Evolutionary conservation across 2,888 invertebrate species (phyloP).

Genomic region (Dryococelus australis): DNA sequence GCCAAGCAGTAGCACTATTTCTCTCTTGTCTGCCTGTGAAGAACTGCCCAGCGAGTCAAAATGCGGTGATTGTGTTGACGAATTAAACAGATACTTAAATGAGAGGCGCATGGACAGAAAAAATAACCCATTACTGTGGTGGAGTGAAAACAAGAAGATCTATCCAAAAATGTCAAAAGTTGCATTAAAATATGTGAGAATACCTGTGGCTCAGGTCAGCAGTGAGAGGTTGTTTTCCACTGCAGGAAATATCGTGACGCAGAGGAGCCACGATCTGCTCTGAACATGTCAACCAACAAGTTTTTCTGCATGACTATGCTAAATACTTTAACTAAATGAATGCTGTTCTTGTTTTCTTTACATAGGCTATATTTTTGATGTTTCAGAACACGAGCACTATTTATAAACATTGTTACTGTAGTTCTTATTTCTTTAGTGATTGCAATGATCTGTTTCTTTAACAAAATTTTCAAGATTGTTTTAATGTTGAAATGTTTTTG

Average conservation of each 20-base stretch:
- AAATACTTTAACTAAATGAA: constrained; percentile 13
- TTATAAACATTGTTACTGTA: too few species aligned
- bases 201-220: constrained; percentile 32
- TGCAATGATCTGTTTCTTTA: too few species aligned
- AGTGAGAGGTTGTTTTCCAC: constrained; percentile 36
- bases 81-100: constrained; percentile 4
- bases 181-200: constrained; percentile 28
- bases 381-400: too few species aligned
- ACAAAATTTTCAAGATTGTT: too few species aligned
- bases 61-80: constrained; percentile 6
- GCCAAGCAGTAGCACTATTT: background rate
- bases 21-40: constrained; percentile 16
- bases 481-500: too few species aligned
- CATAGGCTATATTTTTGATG: too few species aligned
- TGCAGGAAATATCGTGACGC: constrained; percentile 41
- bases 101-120: constrained; percentile 6
- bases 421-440: too few species aligned
- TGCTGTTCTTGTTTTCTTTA: background rate
- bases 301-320: constrained; percentile 26
- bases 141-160: background rate
- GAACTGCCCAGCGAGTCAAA: background rate
- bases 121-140: constrained; percentile 28
- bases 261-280: constrained; percentile 29
- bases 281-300: constrained; percentile 17
- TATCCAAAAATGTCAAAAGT: constrained; percentile 21